Base-by-base conservation (phyloP, 2,113 vertebrate genomes). In the Shinisaurus crocodilurus region DNA sequence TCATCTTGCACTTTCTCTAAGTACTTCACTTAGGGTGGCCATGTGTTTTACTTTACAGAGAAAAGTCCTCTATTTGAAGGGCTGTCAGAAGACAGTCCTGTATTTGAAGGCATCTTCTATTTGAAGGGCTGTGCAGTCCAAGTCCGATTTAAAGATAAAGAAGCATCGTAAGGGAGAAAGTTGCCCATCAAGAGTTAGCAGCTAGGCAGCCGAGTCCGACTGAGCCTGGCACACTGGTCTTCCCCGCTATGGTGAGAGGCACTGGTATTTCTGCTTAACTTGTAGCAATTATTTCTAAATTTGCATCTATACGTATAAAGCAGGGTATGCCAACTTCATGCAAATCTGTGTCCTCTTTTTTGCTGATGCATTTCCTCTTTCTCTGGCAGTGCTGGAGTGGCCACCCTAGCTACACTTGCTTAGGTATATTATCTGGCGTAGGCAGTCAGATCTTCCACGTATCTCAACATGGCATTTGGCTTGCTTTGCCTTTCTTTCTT, bases 261-360 rank as follows among this genome's bases (percentile, higher is more conserved):
- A 29, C 9, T 70, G n/a, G n/a, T 1, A 16, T 20, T 74, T 37
- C 9, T 85, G 18, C 69, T 85, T 85, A 48, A 69, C 8, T 67
- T 85, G 2, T 29, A 67, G 25, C 29, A 85, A 69, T 85, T 69
- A 85, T 69, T 85, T 85, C 40, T 85, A 85, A 69, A 85, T 69
- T 16, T 69, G 12, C 3, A 3, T 43, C 29, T 79, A 8, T 48
- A 8, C 10, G 2, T 48, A 48, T 18, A 79, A 10, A 13, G 6
- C 2, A 79, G 27, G 12, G 7, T 76, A 77, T 29, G 23, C 10
- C 48, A 76, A 76, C 1, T 13, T 18, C 43, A 20, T 76, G 13
- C 12, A 20, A 40, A 6, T 6, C 18, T 60, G 20, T 80, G 23
- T 37, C 32, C 34, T 27, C 40, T 67, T 69, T 85, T 69, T 6